Conservation (phyloP, 2,888 invertebrate genomes). For the Globia sparganii region DNA sequence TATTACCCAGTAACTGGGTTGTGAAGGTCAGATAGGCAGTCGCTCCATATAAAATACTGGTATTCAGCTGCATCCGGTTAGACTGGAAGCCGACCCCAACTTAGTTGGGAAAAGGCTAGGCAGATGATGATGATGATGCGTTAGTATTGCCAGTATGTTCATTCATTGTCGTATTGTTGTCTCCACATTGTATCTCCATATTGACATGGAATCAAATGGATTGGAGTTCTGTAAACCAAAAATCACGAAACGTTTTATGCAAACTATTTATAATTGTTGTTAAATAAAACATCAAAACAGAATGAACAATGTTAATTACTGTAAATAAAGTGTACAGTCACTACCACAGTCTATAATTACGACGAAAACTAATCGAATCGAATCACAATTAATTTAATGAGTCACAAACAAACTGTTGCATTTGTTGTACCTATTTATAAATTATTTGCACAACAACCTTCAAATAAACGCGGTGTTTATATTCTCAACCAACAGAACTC, state of each 20-base stretch:
- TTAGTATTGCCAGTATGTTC: too few relatives aligned
- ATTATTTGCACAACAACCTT: conserved; percentile 28
- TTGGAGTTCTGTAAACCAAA: neutral
- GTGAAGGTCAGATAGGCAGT: neutral
- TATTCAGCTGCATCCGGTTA: neutral
- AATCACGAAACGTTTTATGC: neutral
- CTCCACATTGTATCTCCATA: neutral
- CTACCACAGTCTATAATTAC: neutral
- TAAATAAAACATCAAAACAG: neutral
- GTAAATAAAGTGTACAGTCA: neutral
- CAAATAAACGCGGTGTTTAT: conserved; percentile 36
- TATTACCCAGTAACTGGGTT: neutral
- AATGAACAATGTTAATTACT: neutral
- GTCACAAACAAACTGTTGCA: conserved; percentile 28
- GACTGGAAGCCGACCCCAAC: neutral
- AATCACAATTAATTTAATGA: neutral
- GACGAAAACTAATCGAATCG: neutral
- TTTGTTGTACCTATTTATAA: neutral
- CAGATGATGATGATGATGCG: too few relatives aligned
- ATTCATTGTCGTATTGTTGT: too few relatives aligned
- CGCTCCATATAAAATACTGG: too few relatives aligned
- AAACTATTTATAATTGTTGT: too few relatives aligned
- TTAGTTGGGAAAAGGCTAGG: too few relatives aligned
- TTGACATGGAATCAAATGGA: neutral
- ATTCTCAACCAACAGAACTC: conserved; percentile 48